phyloP scores from a whole-genome alignment of 2,888 invertebrate genomes.

The Anodontia alba region DNA sequence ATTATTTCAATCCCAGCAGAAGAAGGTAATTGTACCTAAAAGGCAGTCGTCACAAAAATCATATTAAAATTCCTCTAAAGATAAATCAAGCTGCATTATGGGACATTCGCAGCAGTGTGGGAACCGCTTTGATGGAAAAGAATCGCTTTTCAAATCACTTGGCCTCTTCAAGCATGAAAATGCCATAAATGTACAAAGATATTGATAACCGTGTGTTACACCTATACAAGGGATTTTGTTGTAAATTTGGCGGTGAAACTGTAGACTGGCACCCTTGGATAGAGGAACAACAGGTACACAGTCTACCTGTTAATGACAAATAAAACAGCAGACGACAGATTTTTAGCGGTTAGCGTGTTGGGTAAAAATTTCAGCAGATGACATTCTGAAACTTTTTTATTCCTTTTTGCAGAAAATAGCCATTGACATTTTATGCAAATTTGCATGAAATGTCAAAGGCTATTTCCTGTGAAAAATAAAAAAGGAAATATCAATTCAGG shows the following conservation, averaged over 20 bases:
- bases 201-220: neutral
- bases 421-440: no score
- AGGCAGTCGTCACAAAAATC: constrained; percentile 36
- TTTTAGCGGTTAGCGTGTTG: no score
- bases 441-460: no score
- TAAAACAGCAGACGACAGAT: neutral
- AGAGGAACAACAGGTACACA: constrained; percentile 1
- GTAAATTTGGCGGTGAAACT: constrained; percentile 8
- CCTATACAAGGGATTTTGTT: neutral
- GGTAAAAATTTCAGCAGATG: no score
- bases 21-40: constrained; percentile 16
- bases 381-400: no score
- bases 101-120: constrained; percentile 22
- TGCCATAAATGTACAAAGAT: constrained; percentile 46
- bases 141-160: constrained; percentile 46
- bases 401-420: no score
- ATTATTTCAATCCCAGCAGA: neutral
- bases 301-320: constrained; percentile 4
- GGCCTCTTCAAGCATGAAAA: constrained; percentile 47
- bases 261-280: constrained; percentile 8
- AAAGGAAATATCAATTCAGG: no score
- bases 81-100: constrained; percentile 46
- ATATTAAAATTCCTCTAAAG: constrained; percentile 53
- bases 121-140: constrained; percentile 19
- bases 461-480: no score